A percentile compares a stretch with the other conserved stretches of the same genome.
phyloP scores from a whole-genome alignment of 2,888 invertebrate species.

The Phorcus lineatus region DNA sequence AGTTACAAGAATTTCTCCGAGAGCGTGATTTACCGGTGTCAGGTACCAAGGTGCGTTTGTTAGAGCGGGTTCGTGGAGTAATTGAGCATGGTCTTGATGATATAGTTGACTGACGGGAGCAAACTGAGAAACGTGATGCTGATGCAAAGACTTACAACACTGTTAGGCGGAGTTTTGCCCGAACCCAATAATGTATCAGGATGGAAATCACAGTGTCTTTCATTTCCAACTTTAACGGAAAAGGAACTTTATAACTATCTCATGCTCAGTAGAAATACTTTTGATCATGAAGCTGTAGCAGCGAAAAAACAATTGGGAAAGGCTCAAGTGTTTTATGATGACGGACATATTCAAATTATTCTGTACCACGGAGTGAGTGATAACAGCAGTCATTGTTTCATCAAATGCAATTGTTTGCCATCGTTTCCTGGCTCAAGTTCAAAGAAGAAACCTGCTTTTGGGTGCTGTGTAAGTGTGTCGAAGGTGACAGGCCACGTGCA shows the following conservation, averaged over 20 bases:
- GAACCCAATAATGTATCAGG: neutral
- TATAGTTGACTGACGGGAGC: neutral
- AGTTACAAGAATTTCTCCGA: too few species aligned
- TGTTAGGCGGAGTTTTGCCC: neutral
- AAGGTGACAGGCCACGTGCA: too few species aligned
- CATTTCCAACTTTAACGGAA: neutral
- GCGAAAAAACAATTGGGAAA: neutral
- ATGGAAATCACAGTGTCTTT: neutral
- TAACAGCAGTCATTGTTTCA: neutral
- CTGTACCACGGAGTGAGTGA: neutral
- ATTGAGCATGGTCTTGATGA: neutral
- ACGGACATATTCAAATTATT: neutral
- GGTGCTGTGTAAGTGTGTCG: too few species aligned
- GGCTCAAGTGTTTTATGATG: neutral
- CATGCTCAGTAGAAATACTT: neutral
- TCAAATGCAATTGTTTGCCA: neutral
- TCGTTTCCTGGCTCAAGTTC: neutral
- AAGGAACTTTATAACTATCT: neutral
- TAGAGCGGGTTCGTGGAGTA: too few species aligned
- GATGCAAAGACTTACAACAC: neutral
- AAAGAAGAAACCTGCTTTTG: too few species aligned
- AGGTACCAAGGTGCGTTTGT: too few species aligned
- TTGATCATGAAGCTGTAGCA: neutral
- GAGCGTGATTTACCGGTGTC: too few species aligned
- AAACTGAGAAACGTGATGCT: neutral